Evolutionary conservation across 2,797 vertebrate genomes (phyloP).

Genomic region (Sebastes trivittatus): DNA sequence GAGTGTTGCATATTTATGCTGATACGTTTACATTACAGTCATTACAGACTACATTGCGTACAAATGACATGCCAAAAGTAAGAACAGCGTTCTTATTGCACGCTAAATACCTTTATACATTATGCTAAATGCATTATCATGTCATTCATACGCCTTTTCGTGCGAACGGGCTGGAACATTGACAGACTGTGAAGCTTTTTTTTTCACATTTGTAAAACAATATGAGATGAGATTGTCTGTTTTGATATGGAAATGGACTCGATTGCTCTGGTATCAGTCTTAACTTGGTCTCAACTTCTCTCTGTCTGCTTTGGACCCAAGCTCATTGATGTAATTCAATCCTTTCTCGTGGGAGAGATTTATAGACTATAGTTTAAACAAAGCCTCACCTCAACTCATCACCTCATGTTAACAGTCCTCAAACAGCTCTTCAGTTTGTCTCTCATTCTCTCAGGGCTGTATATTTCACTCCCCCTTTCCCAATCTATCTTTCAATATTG

Average conservation of each 20-base stretch:
- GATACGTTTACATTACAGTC: no score
- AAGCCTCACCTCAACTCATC: constrained; percentile 24
- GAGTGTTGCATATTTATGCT: no score
- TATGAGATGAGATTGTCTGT: background rate
- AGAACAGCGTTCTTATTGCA: no score
- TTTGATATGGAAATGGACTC: background rate
- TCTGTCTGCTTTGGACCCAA: background rate
- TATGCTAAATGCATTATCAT: no score
- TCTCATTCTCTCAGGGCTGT: constrained; percentile 7
- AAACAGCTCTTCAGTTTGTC: background rate
- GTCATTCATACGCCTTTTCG: no score
- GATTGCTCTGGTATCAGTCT: background rate
- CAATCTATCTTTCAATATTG: constrained; percentile 17
- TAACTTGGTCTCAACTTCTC: background rate
- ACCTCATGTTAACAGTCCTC: constrained; percentile 1
- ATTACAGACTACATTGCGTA: no score
- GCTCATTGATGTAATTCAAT: background rate
- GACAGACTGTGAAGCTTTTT: no score
- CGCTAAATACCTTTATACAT: no score
- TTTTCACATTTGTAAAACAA: background rate
- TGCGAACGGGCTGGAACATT: no score
- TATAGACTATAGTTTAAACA: constrained; percentile 23
- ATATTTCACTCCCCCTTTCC: background rate
- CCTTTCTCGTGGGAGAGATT: constrained; percentile 17
- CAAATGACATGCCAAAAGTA: no score